Base-by-base conservation (phyloP, 2,797 vertebrate genomes). In the Oreonectes daqikongensis region DNA sequence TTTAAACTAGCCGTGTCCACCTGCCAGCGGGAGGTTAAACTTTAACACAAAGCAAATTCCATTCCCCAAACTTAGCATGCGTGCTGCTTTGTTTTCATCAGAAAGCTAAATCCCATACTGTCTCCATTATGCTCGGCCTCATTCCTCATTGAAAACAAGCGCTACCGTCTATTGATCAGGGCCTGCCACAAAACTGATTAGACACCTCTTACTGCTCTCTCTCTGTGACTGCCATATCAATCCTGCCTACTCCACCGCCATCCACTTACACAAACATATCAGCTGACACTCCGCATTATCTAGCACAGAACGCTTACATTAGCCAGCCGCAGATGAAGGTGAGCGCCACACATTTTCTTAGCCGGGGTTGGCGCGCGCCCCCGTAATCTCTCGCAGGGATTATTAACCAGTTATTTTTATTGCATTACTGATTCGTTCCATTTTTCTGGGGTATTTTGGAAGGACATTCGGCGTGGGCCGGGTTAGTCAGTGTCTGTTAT, bases 331-430 rank as follows among this genome's bases (percentile, higher is more conserved):
- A 57, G 42, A 70, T 79, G 52, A 80, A 72, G 73, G 46, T 60
- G 53, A 66, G 50, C 70, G 72, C 75, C 74, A 69, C 80, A 75
- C 69, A 65, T 65, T 74, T 65, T 73, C 44, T 82, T 76, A 66
- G 71, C 74, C 69, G 46, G 67, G 42, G 80, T 87, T 79, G 86
- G 81, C 87, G 84, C 85, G 28, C 30, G 38, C 10, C 44, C 55
- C 60, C 35, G 53, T 15, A 57, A 57, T 28, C 53, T 57, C 52
- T 53, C 20, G 11, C 22, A 15, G 24, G 53, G 22, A 57, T 57
- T 26, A 69, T 64, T 42, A 40, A 42, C 57, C 69, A 42, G 44
- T 69, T 30, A 63, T 52, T 61, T 76, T 46, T 63, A 61, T 63
- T 69, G 42, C 40, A 8, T 46, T 68, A 68, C 52, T 9, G 4